Evolutionary conservation across 2,797 vertebrate species (phyloP), one percentile per base, ranked within the genome.

Genomic region (Anomalospiza imberbis): DNA sequence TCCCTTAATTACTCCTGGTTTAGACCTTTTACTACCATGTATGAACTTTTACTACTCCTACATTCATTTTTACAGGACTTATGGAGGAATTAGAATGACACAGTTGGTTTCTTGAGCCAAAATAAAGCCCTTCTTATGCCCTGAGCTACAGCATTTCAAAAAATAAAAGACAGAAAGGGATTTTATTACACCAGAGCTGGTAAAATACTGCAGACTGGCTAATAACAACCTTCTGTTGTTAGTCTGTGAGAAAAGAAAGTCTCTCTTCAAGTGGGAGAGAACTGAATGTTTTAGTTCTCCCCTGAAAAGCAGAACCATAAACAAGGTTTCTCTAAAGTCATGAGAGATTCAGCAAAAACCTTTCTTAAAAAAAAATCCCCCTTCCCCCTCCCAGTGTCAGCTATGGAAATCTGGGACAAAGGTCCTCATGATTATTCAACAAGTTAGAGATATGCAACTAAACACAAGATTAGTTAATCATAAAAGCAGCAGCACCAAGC

Each of bases 371-470:
- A 70, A 62, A 78, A 40, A 7, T 6, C 19, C 34, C 68, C 85
- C 82, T 85, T 81, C 85, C 82, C 70, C 89, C 63, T 63, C 58
- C 67, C 74, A 26, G 53, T 6, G 34, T 17, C 4, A 14, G 62
- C 81, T 19, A 73, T 2, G 1, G 85, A 88, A 89, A 96, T 92
- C 36, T 93, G 58, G 96, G 96, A 88, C 91, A 97, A 96, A 96
- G 95, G 92, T 94, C 93, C 93, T 88, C 80, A 92, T 91, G 93
- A 81, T 48, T 93, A 96, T 91, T 68, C 91, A 91, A 76, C 45
- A 53, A 79, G 76, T 36, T 36, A 40, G 32, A 82, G 76, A 94
- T 83, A 95, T 8, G 57, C 89, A 91, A 93, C 57, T 57, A 89
- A 95, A 93, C 58, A 63, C 62, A 76, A 50, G 87, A 63, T 32